Conservation (phyloP, 2,888 invertebrate genomes). For the Syrista parreyssii region DNA sequence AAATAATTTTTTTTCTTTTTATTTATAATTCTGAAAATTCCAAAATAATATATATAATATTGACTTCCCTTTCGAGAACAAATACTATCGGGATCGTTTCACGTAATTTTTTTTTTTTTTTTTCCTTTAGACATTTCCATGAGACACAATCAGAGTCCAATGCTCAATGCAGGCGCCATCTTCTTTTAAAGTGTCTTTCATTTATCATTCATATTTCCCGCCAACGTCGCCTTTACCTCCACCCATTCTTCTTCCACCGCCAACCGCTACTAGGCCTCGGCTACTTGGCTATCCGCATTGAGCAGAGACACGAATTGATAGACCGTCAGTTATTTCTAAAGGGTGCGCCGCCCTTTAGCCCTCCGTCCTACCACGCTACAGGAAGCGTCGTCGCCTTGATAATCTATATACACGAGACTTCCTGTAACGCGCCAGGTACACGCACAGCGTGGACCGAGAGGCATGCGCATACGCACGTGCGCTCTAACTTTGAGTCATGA, state of each 20-base stretch:
- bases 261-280: background rate
- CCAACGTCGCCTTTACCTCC: background rate
- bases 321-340: constrained; percentile 2
- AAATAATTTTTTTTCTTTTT: background rate
- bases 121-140: too few species aligned
- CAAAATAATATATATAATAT: too few species aligned
- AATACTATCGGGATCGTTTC: too few species aligned
- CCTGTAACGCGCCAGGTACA: background rate
- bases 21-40: background rate
- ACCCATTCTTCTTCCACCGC: background rate
- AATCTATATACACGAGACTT: background rate
- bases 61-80: too few species aligned
- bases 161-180: background rate
- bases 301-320: constrained; percentile 6
- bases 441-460: background rate
- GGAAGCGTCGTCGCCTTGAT: background rate
- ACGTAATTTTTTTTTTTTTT: too few species aligned
- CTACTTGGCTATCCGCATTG: background rate
- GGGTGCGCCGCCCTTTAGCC: background rate
- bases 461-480: background rate
- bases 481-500: background rate
- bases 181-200: background rate
- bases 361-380: background rate
- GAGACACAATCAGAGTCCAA: background rate
- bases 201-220: background rate